A percentile compares a stretch with the other conserved stretches of the same genome.
phyloP scores from a whole-genome alignment of 2,113 vertebrate genomes.

The Plotosus lineatus region DNA sequence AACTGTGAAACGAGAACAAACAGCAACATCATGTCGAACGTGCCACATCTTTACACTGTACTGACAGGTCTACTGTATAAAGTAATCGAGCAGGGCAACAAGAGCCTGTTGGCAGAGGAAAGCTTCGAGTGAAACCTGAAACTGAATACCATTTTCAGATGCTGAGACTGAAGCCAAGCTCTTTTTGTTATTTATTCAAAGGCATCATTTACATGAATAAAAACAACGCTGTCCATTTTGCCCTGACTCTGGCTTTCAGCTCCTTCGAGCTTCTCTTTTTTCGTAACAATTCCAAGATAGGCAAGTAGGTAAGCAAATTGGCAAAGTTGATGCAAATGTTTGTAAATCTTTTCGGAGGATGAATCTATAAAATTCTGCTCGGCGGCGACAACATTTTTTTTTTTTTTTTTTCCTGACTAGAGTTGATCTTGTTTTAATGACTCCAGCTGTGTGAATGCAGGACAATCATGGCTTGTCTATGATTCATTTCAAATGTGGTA shows the following conservation, averaged over 20 bases:
- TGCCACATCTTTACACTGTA: conserved; percentile 20
- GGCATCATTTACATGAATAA: conserved; percentile 47
- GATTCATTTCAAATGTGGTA: background rate
- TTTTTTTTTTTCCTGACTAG: conserved; percentile 20
- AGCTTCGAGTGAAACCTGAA: conserved; percentile 45
- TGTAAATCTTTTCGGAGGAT: conserved; percentile 65
- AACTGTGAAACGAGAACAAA: conserved; percentile 50
- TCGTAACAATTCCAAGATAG: conserved; percentile 71
- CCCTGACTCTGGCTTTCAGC: conserved; percentile 22
- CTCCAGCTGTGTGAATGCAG: conserved; percentile 31
- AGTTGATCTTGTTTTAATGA: conserved; percentile 35
- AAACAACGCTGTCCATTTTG: conserved; percentile 40
- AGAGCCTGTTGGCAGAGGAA: conserved; percentile 15
- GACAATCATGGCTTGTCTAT: conserved; percentile 1
- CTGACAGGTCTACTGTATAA: conserved; percentile 49
- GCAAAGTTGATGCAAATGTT: conserved; percentile 71
- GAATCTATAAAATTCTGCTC: conserved; percentile 44
- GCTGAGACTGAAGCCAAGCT: conserved; percentile 46
- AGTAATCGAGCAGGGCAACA: conserved; percentile 40
- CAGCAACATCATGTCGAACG: conserved; percentile 29
- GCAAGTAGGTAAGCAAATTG: conserved; percentile 71
- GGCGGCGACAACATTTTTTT: conserved; percentile 40
- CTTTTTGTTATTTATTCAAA: conserved; percentile 43
- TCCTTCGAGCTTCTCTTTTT: conserved; percentile 45
- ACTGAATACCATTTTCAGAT: conserved; percentile 46